phyloP scores from a whole-genome alignment of 2,888 invertebrate genomes.

The Nudaria mundana region DNA sequence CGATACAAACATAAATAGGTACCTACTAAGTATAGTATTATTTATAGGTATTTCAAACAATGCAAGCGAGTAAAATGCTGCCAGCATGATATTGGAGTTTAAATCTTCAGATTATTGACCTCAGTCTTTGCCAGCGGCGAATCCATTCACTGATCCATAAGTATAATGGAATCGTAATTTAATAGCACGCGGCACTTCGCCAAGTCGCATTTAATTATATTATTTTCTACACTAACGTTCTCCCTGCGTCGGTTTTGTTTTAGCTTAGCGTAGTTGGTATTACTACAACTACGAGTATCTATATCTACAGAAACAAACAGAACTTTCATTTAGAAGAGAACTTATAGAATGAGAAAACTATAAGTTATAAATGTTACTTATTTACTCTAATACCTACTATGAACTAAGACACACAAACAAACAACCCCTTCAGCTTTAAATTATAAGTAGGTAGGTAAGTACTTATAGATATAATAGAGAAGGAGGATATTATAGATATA shows the following conservation, averaged over 20 bases:
- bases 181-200: constrained; percentile 34
- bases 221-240: constrained; percentile 31
- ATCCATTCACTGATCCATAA: constrained; percentile 22
- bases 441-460: too few species aligned
- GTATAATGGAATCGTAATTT: constrained; percentile 22
- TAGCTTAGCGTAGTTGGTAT: too few species aligned
- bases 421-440: too few species aligned
- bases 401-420: neutral
- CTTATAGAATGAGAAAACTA: neutral
- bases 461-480: too few species aligned
- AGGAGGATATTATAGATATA: too few species aligned
- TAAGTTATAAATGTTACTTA: neutral
- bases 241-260: neutral
- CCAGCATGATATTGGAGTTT: too few species aligned
- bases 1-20: too few species aligned
- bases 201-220: constrained; percentile 39
- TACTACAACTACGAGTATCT: too few species aligned
- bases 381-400: neutral
- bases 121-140: constrained; percentile 6
- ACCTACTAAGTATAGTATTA: too few species aligned
- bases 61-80: too few species aligned
- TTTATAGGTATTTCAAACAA: too few species aligned
- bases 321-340: neutral
- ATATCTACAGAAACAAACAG: too few species aligned
- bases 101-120: neutral